phyloP scores from a whole-genome alignment of 2,113 vertebrate species.

The Martes martes region DNA sequence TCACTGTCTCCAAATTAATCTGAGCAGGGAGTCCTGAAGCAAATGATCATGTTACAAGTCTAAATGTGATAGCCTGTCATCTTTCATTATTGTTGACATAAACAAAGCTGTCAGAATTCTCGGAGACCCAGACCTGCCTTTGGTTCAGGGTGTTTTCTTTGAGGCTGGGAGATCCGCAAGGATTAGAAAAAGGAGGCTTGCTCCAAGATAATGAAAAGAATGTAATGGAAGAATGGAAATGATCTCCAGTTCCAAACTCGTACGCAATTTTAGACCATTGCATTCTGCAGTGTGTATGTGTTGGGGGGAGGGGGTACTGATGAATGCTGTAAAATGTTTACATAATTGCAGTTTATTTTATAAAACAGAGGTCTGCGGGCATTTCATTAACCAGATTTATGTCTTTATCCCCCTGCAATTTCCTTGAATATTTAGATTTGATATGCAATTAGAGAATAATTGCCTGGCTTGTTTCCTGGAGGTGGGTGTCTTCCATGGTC shows the following conservation, averaged over 20 bases:
- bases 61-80: constrained; percentile 62
- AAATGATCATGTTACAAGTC: constrained; percentile 63
- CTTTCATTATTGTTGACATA: constrained; percentile 69
- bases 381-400: constrained; percentile 32
- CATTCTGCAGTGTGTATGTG: background rate
- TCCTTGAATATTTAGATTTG: constrained; percentile 34
- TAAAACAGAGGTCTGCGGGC: constrained; percentile 20
- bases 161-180: background rate
- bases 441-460: constrained; percentile 44
- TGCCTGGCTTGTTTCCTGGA: background rate
- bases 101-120: constrained; percentile 60
- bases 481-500: background rate
- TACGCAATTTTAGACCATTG: background rate
- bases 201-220: constrained; percentile 15
- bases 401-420: constrained; percentile 39
- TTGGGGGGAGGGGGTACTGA: background rate
- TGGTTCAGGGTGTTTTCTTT: constrained; percentile 19
- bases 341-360: constrained; percentile 59
- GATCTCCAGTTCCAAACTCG: background rate
- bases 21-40: constrained; percentile 61
- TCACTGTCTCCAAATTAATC: constrained; percentile 65
- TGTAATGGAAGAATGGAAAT: background rate
- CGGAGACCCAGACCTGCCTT: constrained; percentile 40
- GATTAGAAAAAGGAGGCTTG: constrained; percentile 11
- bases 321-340: constrained; percentile 50